These are phyloP conservation scores for Drosophila mettleri DNA, from an alignment of 2,888 invertebrate species.

Conservation along the genomic window DNA sequence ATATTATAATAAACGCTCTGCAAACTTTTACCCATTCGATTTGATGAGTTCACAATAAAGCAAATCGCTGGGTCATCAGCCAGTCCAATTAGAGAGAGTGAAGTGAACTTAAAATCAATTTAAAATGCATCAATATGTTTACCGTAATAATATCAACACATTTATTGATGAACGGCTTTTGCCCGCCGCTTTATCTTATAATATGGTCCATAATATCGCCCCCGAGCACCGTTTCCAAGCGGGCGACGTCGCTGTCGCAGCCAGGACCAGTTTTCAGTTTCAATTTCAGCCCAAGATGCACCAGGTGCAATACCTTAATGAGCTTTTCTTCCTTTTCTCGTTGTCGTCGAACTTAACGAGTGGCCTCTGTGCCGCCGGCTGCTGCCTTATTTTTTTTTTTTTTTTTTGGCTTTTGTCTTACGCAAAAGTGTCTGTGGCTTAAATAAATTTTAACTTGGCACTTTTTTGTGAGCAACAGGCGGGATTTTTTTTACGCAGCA, in stretches of 20 bases:
- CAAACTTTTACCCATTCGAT: conserved; percentile 62
- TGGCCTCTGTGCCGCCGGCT: conserved; percentile 57
- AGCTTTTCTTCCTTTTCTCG: conserved; percentile 60
- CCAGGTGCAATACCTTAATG: conserved; percentile 79
- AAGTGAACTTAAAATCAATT: conserved; percentile 72
- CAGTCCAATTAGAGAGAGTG: conserved; percentile 66
- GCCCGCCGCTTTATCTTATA: conserved; percentile 39
- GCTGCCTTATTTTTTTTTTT: conserved; percentile 42
- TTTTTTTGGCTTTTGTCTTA: conserved; percentile 29
- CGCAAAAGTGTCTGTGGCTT: conserved; percentile 39
- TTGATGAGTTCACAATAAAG: conserved; percentile 71
- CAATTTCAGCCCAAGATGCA: conserved; percentile 33
- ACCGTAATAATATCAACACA: conserved; percentile 81
- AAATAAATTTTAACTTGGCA: conserved; percentile 60
- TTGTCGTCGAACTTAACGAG: conserved; percentile 49
- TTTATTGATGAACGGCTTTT: conserved; percentile 56
- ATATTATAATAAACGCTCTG: conserved; percentile 54
- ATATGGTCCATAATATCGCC: conserved; percentile 49
- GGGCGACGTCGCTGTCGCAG: conserved; percentile 17
- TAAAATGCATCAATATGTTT: conserved; percentile 78
- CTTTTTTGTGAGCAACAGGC: conserved; percentile 48
- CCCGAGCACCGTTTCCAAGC: conserved; percentile 47
- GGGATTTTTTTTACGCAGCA: conserved; percentile 43
- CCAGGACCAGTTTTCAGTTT: conserved; percentile 34
- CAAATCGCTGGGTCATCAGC: conserved; percentile 50